phyloP scores from a whole-genome alignment of 1,140 invertebrate species.

The Brachionus rubens region DNA sequence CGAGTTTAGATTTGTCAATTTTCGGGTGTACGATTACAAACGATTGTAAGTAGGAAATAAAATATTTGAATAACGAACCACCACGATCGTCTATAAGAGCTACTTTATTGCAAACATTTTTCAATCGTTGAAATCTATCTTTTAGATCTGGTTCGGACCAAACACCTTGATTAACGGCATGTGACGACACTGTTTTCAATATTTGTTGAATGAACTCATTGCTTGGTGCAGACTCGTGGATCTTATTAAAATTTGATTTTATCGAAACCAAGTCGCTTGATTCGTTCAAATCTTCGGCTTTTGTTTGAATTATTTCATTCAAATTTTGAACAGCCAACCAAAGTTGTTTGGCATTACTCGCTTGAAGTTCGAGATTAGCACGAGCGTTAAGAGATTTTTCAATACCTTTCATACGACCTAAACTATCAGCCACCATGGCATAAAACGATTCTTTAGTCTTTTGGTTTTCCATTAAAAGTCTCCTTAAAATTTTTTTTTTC shows the following conservation, averaged over 20 bases:
- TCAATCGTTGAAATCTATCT: conserved; percentile 76
- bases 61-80: conserved; percentile 74
- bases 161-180: conserved; percentile 74
- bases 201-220: conserved; percentile 70
- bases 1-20: conserved; percentile 60
- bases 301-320: conserved; percentile 48
- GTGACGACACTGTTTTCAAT: conserved; percentile 71
- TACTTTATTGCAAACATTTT: conserved; percentile 65
- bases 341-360: conserved; percentile 42
- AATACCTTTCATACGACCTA: conserved; percentile 79
- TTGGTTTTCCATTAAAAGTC: conserved; percentile 65
- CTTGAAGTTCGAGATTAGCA: conserved; percentile 65
- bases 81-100: conserved; percentile 76
- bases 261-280: conserved; percentile 67
- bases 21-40: conserved; percentile 61
- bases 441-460: conserved; percentile 63
- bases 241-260: conserved; percentile 70
- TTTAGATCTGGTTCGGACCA: conserved; percentile 78
- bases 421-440: conserved; percentile 72
- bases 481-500: conserved; percentile 47
- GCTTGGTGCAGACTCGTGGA: conserved; percentile 61
- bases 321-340: conserved; percentile 40
- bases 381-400: conserved; percentile 72
- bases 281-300: conserved; percentile 57
- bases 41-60: conserved; percentile 81